Conservation (phyloP, 2,888 invertebrate species). For the Clunio marinus region DNA sequence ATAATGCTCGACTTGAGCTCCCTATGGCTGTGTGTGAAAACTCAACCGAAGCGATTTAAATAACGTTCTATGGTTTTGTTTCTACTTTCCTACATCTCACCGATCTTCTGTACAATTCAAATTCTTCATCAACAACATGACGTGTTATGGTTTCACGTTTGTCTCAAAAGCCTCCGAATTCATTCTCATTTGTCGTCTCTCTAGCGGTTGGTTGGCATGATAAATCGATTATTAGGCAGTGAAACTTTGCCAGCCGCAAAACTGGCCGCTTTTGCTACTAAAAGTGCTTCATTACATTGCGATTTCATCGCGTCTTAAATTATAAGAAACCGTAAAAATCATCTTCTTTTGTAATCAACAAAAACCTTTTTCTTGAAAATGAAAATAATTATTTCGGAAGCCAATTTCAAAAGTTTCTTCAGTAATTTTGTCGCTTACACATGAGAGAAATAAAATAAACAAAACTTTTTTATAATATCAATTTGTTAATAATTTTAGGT, state of each 20-base stretch:
- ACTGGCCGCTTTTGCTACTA: background rate
- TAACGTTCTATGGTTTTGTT: conserved; percentile 4
- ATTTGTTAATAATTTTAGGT: no score
- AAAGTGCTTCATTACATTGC: background rate
- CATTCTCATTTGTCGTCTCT: conserved; percentile 1
- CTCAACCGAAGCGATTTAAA: conserved; percentile 30
- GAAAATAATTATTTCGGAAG: conserved; percentile 2
- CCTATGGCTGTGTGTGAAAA: conserved; percentile 31
- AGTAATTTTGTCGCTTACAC: no score
- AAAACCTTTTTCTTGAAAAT: no score
- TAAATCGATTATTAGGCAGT: background rate
- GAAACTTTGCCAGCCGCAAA: background rate
- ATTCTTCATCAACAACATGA: background rate
- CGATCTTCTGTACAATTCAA: background rate
- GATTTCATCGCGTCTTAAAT: background rate
- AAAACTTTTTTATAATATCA: no score
- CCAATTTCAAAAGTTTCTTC: background rate
- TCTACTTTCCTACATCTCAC: background rate
- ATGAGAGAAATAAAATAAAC: no score
- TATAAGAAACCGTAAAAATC: conserved; percentile 18
- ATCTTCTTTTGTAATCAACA: conserved; percentile 17
- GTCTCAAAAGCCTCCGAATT: conserved; percentile 4
- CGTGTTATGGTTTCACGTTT: conserved; percentile 1
- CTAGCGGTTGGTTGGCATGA: conserved; percentile 18
- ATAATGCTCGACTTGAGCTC: conserved; percentile 24